Evolutionary conservation across 2,888 invertebrate genomes (phyloP).

Genomic region (Marasmarcha lunaedactyla): DNA sequence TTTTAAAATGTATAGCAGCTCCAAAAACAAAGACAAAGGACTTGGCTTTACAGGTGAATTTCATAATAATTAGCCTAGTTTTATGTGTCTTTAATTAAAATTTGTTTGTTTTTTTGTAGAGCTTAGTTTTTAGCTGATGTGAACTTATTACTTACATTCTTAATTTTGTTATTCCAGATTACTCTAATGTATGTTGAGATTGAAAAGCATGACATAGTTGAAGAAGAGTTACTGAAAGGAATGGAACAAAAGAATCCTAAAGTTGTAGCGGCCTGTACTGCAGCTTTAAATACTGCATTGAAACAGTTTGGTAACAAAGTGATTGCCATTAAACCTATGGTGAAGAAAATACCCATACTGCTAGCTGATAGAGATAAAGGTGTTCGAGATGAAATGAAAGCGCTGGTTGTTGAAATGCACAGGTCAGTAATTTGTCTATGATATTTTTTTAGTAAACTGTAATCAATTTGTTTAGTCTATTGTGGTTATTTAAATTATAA

Average conservation of each 20-base stretch:
- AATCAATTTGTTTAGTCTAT: neutral
- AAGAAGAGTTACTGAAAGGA: slow-evolving; percentile 93
- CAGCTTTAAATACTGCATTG: slow-evolving; percentile 80
- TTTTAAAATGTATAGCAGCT: slow-evolving; percentile 93
- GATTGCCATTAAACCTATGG: slow-evolving; percentile 85
- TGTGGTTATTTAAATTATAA: no score
- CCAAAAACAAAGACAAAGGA: slow-evolving; percentile 93
- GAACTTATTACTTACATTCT: no score
- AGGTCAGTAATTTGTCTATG: slow-evolving; percentile 51
- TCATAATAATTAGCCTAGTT: no score
- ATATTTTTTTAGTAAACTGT: neutral
- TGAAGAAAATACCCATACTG: slow-evolving; percentile 87
- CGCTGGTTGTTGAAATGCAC: slow-evolving; percentile 92
- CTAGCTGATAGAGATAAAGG: slow-evolving; percentile 92
- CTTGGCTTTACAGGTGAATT: slow-evolving; percentile 78
- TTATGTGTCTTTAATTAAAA: no score
- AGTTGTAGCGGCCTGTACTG: slow-evolving; percentile 87
- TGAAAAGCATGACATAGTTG: slow-evolving; percentile 90
- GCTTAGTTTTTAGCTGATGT: no score
- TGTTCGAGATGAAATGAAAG: slow-evolving; percentile 93
- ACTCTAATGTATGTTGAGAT: slow-evolving; percentile 95
- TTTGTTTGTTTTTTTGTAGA: no score
- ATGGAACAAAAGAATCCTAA: slow-evolving; percentile 97
- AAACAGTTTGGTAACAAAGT: slow-evolving; percentile 95
- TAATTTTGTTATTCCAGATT: slow-evolving; percentile 73